Evolutionary conservation across 2,888 invertebrate genomes (phyloP).

Genomic region (Melangyna quadrimaculata): DNA sequence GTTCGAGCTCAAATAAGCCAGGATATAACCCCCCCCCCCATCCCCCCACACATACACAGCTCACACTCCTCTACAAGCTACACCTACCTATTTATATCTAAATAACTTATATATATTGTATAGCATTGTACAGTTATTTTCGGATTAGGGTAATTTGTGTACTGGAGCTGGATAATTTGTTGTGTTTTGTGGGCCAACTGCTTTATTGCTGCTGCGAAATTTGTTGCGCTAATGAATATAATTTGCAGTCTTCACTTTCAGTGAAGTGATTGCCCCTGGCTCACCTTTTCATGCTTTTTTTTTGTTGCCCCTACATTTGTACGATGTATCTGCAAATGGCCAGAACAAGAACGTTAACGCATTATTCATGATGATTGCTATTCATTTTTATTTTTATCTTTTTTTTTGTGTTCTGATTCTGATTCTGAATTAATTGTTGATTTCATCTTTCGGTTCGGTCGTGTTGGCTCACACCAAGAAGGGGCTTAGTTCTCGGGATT

Average conservation of each 20-base stretch:
- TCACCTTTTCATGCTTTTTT: background rate
- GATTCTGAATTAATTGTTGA: conserved; percentile 64
- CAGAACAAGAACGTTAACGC: conserved; percentile 4
- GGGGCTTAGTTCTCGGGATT: conserved; percentile 7
- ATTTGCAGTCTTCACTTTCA: conserved; percentile 63
- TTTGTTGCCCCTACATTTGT: background rate
- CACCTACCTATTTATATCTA: background rate
- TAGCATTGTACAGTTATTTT: conserved; percentile 56
- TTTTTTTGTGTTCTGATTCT: background rate
- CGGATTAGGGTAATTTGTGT: conserved; percentile 71
- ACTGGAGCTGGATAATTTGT: conserved; percentile 71
- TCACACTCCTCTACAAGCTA: background rate
- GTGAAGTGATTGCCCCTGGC: conserved; percentile 10
- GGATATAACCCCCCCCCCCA: conserved; percentile 21
- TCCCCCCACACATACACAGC: too few species aligned
- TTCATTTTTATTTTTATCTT: conserved; percentile 29
- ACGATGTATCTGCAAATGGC: conserved; percentile 22
- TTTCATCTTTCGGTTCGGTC: conserved; percentile 21
- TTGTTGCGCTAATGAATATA: conserved; percentile 71
- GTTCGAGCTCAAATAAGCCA: conserved; percentile 34
- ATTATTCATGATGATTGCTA: conserved; percentile 61
- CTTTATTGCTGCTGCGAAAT: conserved; percentile 68
- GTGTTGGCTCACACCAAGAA: background rate
- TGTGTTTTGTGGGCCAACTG: conserved; percentile 72
- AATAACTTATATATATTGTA: background rate